Percentiles rank a stretch among this genome's conserved stretches.
Conservation (phyloP, 2,888 invertebrate genomes). For the Tiphia femorata region DNA sequence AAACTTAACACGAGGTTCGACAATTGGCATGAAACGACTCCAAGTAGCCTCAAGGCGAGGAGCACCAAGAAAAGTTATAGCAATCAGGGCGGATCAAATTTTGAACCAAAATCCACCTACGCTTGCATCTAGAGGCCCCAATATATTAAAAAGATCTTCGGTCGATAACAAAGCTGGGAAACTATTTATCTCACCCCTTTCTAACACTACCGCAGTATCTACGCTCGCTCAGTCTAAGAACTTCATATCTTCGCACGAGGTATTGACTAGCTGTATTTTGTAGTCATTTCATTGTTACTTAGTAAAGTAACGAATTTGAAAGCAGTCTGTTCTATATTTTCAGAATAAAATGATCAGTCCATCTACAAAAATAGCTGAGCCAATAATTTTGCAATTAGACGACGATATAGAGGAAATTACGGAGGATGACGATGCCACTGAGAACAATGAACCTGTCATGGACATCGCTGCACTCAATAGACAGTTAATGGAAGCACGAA, state of each 20-base stretch:
- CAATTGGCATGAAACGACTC: conserved; percentile 61
- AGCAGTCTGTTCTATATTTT: no score
- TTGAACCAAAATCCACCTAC: conserved; percentile 61
- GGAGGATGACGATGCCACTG: conserved; percentile 59
- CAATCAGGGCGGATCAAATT: conserved; percentile 72
- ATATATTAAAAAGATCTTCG: conserved; percentile 61
- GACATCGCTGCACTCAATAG: conserved; percentile 63
- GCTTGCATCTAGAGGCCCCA: conserved; percentile 58
- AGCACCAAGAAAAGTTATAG: conserved; percentile 70
- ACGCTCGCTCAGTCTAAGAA: conserved; percentile 54
- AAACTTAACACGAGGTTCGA: conserved; percentile 71
- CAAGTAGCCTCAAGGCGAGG: conserved; percentile 61
- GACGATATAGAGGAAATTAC: conserved; percentile 64
- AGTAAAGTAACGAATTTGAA: no score
- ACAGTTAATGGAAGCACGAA: conserved; percentile 64
- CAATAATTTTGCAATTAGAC: conserved; percentile 60
- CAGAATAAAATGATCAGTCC: conserved; percentile 51
- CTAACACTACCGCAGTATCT: conserved; percentile 50
- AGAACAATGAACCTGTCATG: conserved; percentile 45
- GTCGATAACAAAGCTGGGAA: conserved; percentile 58
- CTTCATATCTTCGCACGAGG: conserved; percentile 47
- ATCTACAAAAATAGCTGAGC: conserved; percentile 48
- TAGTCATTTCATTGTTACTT: no score
- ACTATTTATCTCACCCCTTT: conserved; percentile 55
- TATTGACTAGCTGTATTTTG: no score